phyloP scores from a whole-genome alignment of 2,113 vertebrate species.

The Notarius quadriscutis region DNA sequence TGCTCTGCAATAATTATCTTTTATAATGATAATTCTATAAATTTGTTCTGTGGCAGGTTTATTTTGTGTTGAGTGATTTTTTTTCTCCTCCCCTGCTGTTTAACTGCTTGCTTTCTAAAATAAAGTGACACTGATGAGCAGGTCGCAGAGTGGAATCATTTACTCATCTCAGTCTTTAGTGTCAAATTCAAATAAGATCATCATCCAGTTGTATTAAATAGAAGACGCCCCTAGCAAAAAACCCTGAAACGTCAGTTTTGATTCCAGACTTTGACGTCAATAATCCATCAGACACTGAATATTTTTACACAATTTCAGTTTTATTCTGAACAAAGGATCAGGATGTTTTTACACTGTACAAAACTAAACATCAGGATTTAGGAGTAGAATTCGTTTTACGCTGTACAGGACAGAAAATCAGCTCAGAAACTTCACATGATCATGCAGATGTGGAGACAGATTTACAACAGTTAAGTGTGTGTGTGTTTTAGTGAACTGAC shows the following conservation, averaged over 20 bases:
- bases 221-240: neutral
- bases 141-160: neutral
- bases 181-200: neutral
- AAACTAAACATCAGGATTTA: neutral
- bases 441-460: neutral
- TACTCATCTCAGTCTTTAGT: no score
- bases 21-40: slow-evolving; percentile 67
- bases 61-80: slow-evolving; percentile 66
- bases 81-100: slow-evolving; percentile 67
- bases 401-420: neutral
- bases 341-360: neutral
- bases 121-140: slow-evolving; percentile 62
- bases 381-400: neutral
- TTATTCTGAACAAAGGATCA: neutral
- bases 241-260: neutral
- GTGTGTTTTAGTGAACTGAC: neutral
- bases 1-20: slow-evolving; percentile 77
- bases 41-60: slow-evolving; percentile 70
- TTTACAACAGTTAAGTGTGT: neutral
- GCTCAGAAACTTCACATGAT: neutral
- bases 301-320: neutral
- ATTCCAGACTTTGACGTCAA: neutral
- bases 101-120: slow-evolving; percentile 74
- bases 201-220: neutral
- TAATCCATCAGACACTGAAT: neutral